Conservation (phyloP, 1,140 invertebrate species). For the Tetragonula clypearis region DNA sequence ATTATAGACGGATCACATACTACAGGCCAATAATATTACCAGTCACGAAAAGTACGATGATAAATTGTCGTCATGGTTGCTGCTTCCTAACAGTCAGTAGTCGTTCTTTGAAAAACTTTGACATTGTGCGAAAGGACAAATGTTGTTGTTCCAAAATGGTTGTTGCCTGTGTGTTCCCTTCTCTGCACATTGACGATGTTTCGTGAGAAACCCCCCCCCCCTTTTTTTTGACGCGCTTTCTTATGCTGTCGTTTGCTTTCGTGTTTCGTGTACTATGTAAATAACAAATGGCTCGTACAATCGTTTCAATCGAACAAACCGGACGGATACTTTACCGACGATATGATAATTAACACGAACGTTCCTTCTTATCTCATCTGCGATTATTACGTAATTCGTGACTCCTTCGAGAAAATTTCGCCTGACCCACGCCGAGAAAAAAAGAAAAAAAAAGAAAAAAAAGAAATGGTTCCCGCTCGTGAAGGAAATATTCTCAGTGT, state of each 20-base stretch:
- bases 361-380: neutral
- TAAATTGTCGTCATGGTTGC: conserved; percentile 35
- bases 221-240: conserved; percentile 32
- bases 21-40: neutral
- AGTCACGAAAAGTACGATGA: neutral
- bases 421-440: too few relatives aligned
- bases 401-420: neutral
- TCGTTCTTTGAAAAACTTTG: conserved; percentile 34
- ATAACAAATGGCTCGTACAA: conserved; percentile 35
- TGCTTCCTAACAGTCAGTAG: conserved; percentile 42
- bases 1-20: too few relatives aligned
- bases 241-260: conserved; percentile 58
- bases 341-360: neutral
- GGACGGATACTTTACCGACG: neutral
- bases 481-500: conserved; percentile 20
- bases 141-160: conserved; percentile 73
- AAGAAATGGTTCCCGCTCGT: neutral
- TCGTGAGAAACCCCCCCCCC: conserved; percentile 14
- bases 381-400: too few relatives aligned
- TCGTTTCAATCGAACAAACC: conserved; percentile 16
- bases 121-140: conserved; percentile 61
- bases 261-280: conserved; percentile 49
- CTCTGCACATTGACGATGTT: conserved; percentile 64
- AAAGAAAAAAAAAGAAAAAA: neutral
- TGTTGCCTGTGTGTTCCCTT: conserved; percentile 77